phyloP scores from a whole-genome alignment of 2,888 invertebrate species.

The Acanthosoma haemorrhoidale region DNA sequence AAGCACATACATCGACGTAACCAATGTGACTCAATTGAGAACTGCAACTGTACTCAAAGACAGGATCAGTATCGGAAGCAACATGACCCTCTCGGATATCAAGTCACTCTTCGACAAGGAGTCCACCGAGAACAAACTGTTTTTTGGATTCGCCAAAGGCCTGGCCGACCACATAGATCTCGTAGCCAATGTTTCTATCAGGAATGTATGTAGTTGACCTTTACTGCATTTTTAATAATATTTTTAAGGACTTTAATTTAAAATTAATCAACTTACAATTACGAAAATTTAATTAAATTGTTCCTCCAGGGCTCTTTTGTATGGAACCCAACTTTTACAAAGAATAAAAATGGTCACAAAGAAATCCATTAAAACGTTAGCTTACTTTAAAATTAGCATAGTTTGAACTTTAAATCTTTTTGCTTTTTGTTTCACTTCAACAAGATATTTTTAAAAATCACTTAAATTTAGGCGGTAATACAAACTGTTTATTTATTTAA shows the following conservation, averaged over 20 bases:
- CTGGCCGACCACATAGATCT: conserved; percentile 46
- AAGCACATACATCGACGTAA: conserved; percentile 50
- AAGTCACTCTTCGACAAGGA: conserved; percentile 46
- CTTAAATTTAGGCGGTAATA: no score
- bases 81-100: conserved; percentile 54
- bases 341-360: no score
- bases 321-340: no score
- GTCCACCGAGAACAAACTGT: conserved; percentile 8
- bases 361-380: no score
- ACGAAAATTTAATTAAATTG: not conserved
- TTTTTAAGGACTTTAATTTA: not conserved
- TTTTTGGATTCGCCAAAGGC: conserved; percentile 44
- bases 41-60: conserved; percentile 44
- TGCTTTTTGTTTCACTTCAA: no score
- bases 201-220: conserved; percentile 46
- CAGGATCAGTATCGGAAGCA: conserved; percentile 52
- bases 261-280: not conserved
- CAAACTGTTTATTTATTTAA: no score
- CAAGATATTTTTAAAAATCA: no score
- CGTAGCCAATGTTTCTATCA: conserved; percentile 47
- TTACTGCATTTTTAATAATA: no score
- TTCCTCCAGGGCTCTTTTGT: no score
- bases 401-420: no score
- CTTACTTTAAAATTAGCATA: no score
- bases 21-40: conserved; percentile 49